These are phyloP conservation scores for Poecilia picta DNA, from an alignment of 2,797 vertebrate genomes.

Conservation along the genomic window DNA sequence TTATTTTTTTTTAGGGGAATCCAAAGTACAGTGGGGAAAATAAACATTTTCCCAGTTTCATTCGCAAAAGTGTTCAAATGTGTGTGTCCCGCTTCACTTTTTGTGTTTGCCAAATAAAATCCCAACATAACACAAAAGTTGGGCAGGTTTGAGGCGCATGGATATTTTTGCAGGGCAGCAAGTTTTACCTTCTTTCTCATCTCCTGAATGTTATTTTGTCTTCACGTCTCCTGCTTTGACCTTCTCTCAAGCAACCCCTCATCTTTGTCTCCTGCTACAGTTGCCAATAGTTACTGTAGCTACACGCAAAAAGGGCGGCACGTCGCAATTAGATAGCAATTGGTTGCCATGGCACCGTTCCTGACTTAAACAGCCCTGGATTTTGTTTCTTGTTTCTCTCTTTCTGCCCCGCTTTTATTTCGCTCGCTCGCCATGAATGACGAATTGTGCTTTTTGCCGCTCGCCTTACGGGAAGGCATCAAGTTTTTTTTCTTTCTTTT, in stretches of 20 bases:
- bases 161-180: not conserved
- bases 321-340: constrained; percentile 84
- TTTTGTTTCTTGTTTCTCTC: constrained; percentile 79
- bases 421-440: constrained; percentile 68
- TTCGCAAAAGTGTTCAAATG: not conserved
- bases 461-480: constrained; percentile 72
- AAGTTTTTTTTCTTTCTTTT: constrained; percentile 30
- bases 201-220: constrained; percentile 10
- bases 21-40: not conserved
- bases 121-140: not conserved
- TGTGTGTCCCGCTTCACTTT: not conserved
- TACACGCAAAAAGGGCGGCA: constrained; percentile 74
- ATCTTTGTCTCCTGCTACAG: constrained; percentile 73
- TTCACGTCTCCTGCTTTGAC: constrained; percentile 48
- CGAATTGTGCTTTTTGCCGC: constrained; percentile 67
- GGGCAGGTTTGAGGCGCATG: not conserved
- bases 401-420: constrained; percentile 42
- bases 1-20: not conserved
- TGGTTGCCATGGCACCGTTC: constrained; percentile 81
- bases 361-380: constrained; percentile 76
- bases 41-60: not conserved
- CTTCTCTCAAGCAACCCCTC: constrained; percentile 72
- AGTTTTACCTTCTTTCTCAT: constrained; percentile 33
- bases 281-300: constrained; percentile 83
- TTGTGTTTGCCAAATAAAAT: not conserved